Percentiles rank a stretch among this genome's conserved stretches.
Conservation (phyloP, 2,113 vertebrate genomes). For the Lagopus muta region DNA sequence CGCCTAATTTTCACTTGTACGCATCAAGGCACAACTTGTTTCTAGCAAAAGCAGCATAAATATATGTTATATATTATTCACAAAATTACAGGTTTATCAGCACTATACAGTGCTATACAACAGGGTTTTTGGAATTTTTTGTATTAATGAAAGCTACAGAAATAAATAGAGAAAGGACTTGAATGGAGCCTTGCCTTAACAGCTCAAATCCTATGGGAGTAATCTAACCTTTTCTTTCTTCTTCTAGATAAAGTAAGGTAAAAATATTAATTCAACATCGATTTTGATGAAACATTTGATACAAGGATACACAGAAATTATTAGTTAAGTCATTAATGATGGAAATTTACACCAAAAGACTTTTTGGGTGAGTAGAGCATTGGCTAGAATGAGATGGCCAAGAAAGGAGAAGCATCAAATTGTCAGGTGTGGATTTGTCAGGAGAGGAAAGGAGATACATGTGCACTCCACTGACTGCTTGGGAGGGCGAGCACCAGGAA, state of each 20-base stretch:
- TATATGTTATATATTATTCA: neutral
- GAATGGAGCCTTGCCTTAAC: neutral
- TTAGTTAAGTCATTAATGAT: neutral
- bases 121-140: neutral
- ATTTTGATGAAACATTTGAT: neutral
- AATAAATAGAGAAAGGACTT: neutral
- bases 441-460: neutral
- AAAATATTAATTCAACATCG: neutral
- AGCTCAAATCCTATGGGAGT: neutral
- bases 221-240: neutral
- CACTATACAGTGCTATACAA: neutral
- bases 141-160: neutral
- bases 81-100: neutral
- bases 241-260: neutral
- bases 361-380: neutral
- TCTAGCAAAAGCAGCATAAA: neutral
- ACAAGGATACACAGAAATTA: neutral
- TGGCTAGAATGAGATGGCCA: neutral
- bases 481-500: neutral
- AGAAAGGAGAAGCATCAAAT: neutral
- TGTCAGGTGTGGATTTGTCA: neutral
- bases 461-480: neutral
- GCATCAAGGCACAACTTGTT: neutral
- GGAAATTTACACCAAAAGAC: neutral
- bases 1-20: neutral